Conservation (phyloP, 2,888 invertebrate genomes). For the Stictocephala bisonia region DNA sequence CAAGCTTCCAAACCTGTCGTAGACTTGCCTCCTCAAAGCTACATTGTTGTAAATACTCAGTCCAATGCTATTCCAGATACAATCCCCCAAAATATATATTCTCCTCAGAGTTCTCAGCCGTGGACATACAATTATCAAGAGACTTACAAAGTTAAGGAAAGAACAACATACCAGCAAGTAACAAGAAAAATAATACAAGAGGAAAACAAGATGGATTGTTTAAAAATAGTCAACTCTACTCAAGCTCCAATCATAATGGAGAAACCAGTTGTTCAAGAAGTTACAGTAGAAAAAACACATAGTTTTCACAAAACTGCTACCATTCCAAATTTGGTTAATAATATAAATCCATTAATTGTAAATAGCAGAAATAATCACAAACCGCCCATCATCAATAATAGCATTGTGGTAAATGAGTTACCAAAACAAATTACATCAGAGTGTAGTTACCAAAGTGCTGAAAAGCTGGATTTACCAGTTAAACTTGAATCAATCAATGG, state of each 20-base stretch:
- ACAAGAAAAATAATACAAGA: slow-evolving; percentile 50
- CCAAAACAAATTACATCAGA: too few relatives aligned
- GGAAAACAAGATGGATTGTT: slow-evolving; percentile 51
- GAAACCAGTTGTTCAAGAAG: slow-evolving; percentile 39
- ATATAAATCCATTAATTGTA: neutral
- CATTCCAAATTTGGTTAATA: neutral
- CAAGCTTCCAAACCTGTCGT: slow-evolving; percentile 80
- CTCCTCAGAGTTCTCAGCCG: slow-evolving; percentile 19
- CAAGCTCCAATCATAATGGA: slow-evolving; percentile 41
- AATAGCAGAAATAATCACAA: too few relatives aligned
- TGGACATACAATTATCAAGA: slow-evolving; percentile 55
- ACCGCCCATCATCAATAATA: too few relatives aligned
- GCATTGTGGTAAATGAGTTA: too few relatives aligned
- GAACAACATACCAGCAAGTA: slow-evolving; percentile 51
- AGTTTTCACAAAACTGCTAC: slow-evolving; percentile 6
- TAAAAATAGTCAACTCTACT: slow-evolving; percentile 51
- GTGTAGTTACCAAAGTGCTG: too few relatives aligned
- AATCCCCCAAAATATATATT: slow-evolving; percentile 28
- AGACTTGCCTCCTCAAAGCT: slow-evolving; percentile 55
- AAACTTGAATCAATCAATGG: too few relatives aligned
- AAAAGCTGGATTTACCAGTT: too few relatives aligned
- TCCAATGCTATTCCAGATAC: neutral
- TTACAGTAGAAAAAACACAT: slow-evolving; percentile 39
- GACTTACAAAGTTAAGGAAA: slow-evolving; percentile 51
- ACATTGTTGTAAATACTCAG: slow-evolving; percentile 55